Evolutionary conservation across 2,113 vertebrate genomes (phyloP).

Genomic region (Ammodytes marinus): DNA sequence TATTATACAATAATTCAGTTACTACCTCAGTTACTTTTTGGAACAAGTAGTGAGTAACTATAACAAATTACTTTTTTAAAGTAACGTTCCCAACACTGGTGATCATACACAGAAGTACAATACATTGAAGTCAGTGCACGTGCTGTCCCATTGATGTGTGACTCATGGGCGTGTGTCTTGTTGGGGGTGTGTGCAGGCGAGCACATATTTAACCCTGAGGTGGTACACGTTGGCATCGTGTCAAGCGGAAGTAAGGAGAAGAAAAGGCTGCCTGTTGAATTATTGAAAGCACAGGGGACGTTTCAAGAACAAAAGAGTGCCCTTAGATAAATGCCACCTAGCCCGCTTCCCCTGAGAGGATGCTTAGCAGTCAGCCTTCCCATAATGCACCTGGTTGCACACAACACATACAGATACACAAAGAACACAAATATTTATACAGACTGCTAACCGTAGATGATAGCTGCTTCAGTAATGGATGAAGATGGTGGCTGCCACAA

Average conservation of each 20-base stretch:
- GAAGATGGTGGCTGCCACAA: constrained; percentile 84
- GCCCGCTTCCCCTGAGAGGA: constrained; percentile 58
- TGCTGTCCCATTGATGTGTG: neutral
- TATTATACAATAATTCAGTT: too few relatives aligned
- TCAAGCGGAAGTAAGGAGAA: constrained; percentile 53
- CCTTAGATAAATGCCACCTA: constrained; percentile 72
- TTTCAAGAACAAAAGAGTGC: constrained; percentile 75
- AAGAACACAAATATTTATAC: constrained; percentile 29
- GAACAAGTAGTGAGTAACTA: too few relatives aligned
- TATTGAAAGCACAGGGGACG: constrained; percentile 70
- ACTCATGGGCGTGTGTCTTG: neutral
- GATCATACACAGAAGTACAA: neutral
- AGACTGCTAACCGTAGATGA: constrained; percentile 55
- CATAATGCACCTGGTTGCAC: constrained; percentile 60
- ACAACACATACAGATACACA: constrained; percentile 15
- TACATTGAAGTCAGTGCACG: neutral
- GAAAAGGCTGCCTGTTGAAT: constrained; percentile 72
- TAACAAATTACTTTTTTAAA: too few relatives aligned
- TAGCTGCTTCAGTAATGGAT: constrained; percentile 88
- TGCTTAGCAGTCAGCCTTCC: constrained; percentile 56
- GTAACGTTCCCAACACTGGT: neutral
- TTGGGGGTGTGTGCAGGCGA: neutral
- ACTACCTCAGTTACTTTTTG: too few relatives aligned
- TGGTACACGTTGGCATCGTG: constrained; percentile 39
- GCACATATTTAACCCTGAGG: constrained; percentile 62